Evolutionary conservation across 2,113 vertebrate species (phyloP).

Genomic region (Scophthalmus maximus): DNA sequence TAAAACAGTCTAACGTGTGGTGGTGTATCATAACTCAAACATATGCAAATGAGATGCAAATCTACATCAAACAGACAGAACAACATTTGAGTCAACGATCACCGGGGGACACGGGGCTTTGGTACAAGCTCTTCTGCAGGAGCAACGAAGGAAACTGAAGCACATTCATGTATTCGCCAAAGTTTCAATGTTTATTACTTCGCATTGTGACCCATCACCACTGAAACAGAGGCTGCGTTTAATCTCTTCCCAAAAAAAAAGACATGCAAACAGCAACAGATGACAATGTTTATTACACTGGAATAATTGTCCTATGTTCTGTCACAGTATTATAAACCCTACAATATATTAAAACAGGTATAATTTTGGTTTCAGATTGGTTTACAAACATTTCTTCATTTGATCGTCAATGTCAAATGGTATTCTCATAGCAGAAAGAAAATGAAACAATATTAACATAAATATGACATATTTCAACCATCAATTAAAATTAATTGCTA

Average conservation of each 20-base stretch:
- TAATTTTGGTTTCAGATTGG: slow-evolving; percentile 13
- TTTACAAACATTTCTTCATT: slow-evolving; percentile 27
- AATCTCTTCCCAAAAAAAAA: not conserved
- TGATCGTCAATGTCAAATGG: slow-evolving; percentile 12
- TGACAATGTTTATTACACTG: slow-evolving; percentile 16
- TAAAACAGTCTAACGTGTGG: slow-evolving; percentile 65
- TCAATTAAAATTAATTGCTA: not conserved
- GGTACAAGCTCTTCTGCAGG: slow-evolving; percentile 21
- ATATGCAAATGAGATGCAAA: slow-evolving; percentile 69
- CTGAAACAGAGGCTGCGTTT: not conserved
- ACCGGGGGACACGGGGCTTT: slow-evolving; percentile 59
- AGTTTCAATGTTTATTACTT: slow-evolving; percentile 41
- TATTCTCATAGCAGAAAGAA: not conserved
- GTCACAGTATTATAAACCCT: slow-evolving; percentile 29
- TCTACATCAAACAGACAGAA: slow-evolving; percentile 63
- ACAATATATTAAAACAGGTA: slow-evolving; percentile 21
- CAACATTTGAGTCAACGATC: slow-evolving; percentile 68
- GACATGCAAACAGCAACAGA: not conserved
- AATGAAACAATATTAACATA: not conserved
- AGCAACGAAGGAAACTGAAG: slow-evolving; percentile 31
- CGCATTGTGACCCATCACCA: slow-evolving; percentile 14
- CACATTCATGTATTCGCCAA: slow-evolving; percentile 18
- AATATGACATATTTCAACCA: not conserved
- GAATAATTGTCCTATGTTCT: not conserved
- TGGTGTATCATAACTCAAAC: slow-evolving; percentile 68